Base-by-base conservation (phyloP, 2,888 invertebrate genomes). In the Metopia argyrocephala region DNA sequence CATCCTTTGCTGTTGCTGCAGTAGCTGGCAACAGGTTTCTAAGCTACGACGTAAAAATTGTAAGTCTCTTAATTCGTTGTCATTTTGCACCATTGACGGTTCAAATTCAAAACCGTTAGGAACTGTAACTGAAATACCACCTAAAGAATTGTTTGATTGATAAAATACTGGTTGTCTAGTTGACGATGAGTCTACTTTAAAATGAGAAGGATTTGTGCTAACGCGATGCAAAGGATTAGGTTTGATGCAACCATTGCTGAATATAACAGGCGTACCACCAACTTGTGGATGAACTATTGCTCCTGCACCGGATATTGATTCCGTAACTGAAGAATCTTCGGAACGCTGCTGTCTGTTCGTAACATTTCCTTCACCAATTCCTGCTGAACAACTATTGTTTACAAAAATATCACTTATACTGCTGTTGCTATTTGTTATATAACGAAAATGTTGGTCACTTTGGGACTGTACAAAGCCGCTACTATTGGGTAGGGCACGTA, bases 341-440 rank as follows among this genome's bases (percentile, higher is more conserved):
- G 75, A 73, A n/a, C 54, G 64, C 9, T 59, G 65, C 21, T 56
- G 61, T 50, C 82, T 83, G 0, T 59, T 83, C 0, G 64, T 76
- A 1, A 54, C 45, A 18, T 80, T 81, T 12, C 69, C 79, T 50
- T 76, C 79, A 59, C 78, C 83, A 25, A 71, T 81, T 73, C 65
- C 82, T 5, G 85, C 87, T 59, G 85, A 83, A 78, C 87, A 89
- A 79, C 87, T 89, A 79, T 89, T 89, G 85, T 89, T 90, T 80
- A 89, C 87, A 84, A 89, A 90, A 61, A 89, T 90, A 86, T 90
- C 90, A 87, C 90, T 90, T 74, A 90, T 86, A 73, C 88, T 90
- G 84, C 87, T 89, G 83, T 85, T 89, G 83, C 88, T 90, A 79
- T 88, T 89, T 71, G 86, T 86, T 84, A 88, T 87, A 68, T 88